These are phyloP conservation scores for Ranitomeya variabilis DNA, from an alignment of 2,113 vertebrate species.

Conservation along the genomic window DNA sequence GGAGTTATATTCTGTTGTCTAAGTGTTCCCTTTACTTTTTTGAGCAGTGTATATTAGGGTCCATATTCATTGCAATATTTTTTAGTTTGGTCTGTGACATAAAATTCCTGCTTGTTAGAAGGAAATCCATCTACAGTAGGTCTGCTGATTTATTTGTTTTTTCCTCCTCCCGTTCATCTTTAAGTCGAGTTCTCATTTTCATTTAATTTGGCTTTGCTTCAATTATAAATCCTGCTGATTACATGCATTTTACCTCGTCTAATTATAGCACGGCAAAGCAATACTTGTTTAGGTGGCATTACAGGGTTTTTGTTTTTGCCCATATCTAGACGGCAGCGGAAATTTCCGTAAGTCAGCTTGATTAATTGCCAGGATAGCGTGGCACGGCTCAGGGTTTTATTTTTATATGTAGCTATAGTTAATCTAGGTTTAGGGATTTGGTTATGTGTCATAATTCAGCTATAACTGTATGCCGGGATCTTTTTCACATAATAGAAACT, in stretches of 20 bases:
- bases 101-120: neutral
- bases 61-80: neutral
- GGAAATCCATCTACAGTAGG: neutral
- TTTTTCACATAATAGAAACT: neutral
- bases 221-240: slow-evolving; percentile 42
- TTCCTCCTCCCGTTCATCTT: neutral
- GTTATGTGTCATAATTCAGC: slow-evolving; percentile 4
- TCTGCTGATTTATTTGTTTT: neutral
- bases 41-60: too few species aligned
- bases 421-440: neutral
- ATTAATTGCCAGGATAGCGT: slow-evolving; percentile 16
- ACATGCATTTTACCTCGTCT: slow-evolving; percentile 15
- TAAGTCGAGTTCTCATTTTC: slow-evolving; percentile 28
- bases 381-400: neutral
- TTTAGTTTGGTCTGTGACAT: neutral
- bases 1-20: too few species aligned
- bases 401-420: slow-evolving; percentile 11
- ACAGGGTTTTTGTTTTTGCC: slow-evolving; percentile 21
- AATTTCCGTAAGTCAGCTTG: slow-evolving; percentile 21
- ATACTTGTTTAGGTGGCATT: slow-evolving; percentile 31
- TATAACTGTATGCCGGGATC: neutral
- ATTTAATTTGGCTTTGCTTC: slow-evolving; percentile 45
- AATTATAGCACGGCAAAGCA: slow-evolving; percentile 32
- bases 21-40: too few species aligned
- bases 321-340: neutral